These are phyloP conservation scores for Pterocles gutturalis DNA, from an alignment of 2,113 vertebrate genomes.

Conservation along the genomic window DNA sequence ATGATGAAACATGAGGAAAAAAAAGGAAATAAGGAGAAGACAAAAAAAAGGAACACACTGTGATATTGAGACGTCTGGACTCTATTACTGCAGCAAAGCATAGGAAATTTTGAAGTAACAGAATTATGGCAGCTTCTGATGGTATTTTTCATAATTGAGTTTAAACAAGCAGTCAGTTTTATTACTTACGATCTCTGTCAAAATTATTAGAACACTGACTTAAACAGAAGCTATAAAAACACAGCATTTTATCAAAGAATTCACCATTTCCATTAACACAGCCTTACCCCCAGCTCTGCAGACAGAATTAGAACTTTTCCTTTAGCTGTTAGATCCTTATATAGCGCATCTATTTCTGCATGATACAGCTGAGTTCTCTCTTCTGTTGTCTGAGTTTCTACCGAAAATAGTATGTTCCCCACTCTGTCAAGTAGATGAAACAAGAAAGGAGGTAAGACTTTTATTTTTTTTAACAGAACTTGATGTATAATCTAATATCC, in stretches of 20 bases:
- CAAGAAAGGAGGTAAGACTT: background rate
- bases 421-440: slow-evolving; percentile 77
- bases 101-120: background rate
- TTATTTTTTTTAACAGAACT: background rate
- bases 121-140: background rate
- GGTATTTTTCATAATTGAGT: background rate
- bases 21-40: background rate
- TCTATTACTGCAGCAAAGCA: background rate
- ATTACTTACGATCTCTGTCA: background rate
- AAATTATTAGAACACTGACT: background rate
- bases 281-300: slow-evolving; percentile 90
- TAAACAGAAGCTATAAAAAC: background rate
- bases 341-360: slow-evolving; percentile 94
- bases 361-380: slow-evolving; percentile 96
- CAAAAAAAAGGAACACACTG: background rate
- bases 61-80: background rate
- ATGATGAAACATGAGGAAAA: background rate
- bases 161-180: background rate
- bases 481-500: background rate
- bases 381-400: slow-evolving; percentile 97
- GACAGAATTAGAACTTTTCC: slow-evolving; percentile 93
- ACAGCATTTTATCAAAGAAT: background rate
- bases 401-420: slow-evolving; percentile 96
- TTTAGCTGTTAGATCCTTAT: slow-evolving; percentile 95
- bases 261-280: background rate